Conservation (phyloP, 1,140 invertebrate species). For the Mactra quadrangularis region DNA sequence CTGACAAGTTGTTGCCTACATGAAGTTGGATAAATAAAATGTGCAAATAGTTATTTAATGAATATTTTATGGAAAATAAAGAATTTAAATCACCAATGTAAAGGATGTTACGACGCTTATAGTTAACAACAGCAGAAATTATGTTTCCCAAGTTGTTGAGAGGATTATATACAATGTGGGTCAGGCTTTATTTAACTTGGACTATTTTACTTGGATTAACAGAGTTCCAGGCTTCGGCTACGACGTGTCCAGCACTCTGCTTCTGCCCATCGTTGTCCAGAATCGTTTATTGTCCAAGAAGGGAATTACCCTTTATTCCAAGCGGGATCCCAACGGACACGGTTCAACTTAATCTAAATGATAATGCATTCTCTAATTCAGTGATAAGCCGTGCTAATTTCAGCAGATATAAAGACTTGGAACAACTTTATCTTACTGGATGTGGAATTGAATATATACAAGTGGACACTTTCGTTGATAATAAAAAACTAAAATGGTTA, state of each 20-base stretch:
- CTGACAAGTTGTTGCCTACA: constrained; percentile 2
- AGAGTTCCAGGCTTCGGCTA: not conserved
- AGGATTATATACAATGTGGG: not conserved
- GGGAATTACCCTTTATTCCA: constrained; percentile 77
- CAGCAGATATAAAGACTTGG: constrained; percentile 71
- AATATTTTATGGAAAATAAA: not conserved
- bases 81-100: not conserved
- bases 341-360: constrained; percentile 80
- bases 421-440: constrained; percentile 80
- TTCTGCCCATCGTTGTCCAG: constrained; percentile 80
- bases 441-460: constrained; percentile 81
- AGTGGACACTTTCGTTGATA: constrained; percentile 79
- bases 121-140: not conserved
- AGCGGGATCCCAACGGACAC: constrained; percentile 79
- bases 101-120: not conserved
- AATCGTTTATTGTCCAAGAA: constrained; percentile 80
- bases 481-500: constrained; percentile 80
- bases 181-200: constrained; percentile 6
- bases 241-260: constrained; percentile 78
- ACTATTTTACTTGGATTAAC: not conserved
- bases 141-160: constrained; percentile 12
- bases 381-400: constrained; percentile 77
- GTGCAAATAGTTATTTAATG: not conserved
- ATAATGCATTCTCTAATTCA: constrained; percentile 77
- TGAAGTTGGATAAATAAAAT: constrained; percentile 12